Evolutionary conservation across 2,888 invertebrate genomes (phyloP).

Genomic region (Microctonus hyperodae): DNA sequence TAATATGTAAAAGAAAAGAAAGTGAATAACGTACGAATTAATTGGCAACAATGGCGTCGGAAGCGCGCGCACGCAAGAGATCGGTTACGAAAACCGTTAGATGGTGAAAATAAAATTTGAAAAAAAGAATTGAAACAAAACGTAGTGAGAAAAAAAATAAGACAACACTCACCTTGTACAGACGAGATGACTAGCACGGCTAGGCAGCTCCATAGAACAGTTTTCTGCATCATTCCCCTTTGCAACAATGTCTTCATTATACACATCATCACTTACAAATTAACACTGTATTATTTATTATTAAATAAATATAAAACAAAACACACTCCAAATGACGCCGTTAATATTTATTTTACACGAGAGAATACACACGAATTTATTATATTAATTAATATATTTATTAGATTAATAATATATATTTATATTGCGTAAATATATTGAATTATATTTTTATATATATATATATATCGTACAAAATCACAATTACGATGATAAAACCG

Average conservation of each 20-base stretch:
- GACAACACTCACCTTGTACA: conserved; percentile 50
- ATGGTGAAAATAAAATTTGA: too few species aligned
- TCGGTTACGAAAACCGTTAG: too few species aligned
- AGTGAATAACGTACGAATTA: too few species aligned
- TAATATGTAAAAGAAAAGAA: too few species aligned
- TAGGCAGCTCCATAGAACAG: conserved; percentile 50
- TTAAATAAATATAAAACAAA: conserved; percentile 27
- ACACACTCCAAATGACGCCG: conserved; percentile 24
- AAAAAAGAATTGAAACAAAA: too few species aligned
- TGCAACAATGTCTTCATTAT: conserved; percentile 36
- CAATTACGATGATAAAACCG: conserved; percentile 21
- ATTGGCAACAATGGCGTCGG: too few species aligned
- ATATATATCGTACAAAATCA: conserved; percentile 6
- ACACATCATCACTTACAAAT: conserved; percentile 33
- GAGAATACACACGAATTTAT: conserved; percentile 17
- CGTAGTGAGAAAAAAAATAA: background rate
- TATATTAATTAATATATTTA: background rate
- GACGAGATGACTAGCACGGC: conserved; percentile 48
- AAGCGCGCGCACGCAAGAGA: too few species aligned
- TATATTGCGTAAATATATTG: too few species aligned
- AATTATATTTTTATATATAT: too few species aligned
- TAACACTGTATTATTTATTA: conserved; percentile 20
- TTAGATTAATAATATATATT: too few species aligned
- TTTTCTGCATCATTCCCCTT: conserved; percentile 37
- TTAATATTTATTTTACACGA: conserved; percentile 8